Base-by-base conservation (phyloP, 2,888 invertebrate species). In the Barypeithes pellucidus region DNA sequence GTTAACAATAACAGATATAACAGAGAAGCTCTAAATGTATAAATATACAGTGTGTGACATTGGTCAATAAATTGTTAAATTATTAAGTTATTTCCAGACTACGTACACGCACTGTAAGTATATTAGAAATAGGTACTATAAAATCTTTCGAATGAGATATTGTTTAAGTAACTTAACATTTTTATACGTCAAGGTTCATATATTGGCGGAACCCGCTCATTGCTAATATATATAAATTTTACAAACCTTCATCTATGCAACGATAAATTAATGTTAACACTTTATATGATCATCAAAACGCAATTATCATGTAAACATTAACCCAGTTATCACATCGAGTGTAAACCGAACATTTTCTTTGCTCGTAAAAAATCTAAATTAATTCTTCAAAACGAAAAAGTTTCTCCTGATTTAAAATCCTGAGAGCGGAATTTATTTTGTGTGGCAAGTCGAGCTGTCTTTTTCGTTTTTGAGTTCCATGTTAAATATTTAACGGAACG, bases 401-500 rank as follows among this genome's bases (percentile, higher is more conserved):
- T 57, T 57, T 57, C 54, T 57, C 54, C 33, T 57, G 22, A 60
- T 43, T 43, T 60, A 41, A 41, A 60, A 24, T 36, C 52, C 52
- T 36, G 22, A 52, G 29, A 60, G 60, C 18, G 36, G 20, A 20
- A 60, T 68, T 47, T 61, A 47, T 68, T 68, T 33, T 59, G 39
- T 68, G 29, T 68, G 47, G 68, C 68, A 60, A 29, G 39, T 29
- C 63, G 50, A 20, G 59, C 39, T 68, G 59, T 47, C 57, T 60
- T 47, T 59, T 68, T 60, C 39, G 47, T 59, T 67, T 50, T 60
- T 59, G 36, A 33, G 60, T 50, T 68, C 54, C 68, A 47, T 50
- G 59, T 68, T 59, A 39, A 68, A 59, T 71, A 71, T 67, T 62
- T 62, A 63, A 59, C 57, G 67, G 62, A 16, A 62, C 65, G 75